Conservation (phyloP, 2,113 vertebrate species). For the Pelusios castaneus region DNA sequence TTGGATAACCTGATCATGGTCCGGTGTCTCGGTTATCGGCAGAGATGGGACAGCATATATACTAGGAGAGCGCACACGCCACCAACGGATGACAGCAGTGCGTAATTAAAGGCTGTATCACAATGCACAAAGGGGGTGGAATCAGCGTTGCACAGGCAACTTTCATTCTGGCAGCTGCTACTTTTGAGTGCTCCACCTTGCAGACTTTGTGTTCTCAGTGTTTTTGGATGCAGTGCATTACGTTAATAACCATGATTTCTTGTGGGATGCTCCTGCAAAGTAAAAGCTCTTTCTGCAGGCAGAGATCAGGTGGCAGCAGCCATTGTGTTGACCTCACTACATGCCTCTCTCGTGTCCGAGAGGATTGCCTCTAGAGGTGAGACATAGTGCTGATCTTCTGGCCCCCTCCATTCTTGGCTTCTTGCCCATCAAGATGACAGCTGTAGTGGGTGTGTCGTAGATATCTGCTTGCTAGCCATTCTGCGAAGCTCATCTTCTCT, state of each 20-base stretch:
- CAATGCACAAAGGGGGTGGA: background rate
- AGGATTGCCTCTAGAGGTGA: background rate
- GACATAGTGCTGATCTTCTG: background rate
- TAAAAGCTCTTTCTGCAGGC: background rate
- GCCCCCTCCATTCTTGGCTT: background rate
- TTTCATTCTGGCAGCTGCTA: background rate
- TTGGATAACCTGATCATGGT: no score
- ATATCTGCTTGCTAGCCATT: background rate
- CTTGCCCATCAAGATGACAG: background rate
- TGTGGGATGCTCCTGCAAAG: background rate
- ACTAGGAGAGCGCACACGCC: no score
- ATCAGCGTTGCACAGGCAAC: background rate
- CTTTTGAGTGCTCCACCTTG: background rate
- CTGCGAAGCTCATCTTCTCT: background rate
- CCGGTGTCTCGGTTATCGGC: no score
- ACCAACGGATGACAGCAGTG: no score
- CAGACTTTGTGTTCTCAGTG: background rate
- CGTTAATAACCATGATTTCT: background rate
- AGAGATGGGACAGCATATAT: no score
- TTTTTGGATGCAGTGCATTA: background rate
- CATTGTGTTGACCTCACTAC: background rate
- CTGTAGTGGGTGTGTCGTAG: background rate
- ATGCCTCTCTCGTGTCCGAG: background rate
- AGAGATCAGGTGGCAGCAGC: background rate
- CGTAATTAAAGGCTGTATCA: background rate